phyloP scores from a whole-genome alignment of 2,113 vertebrate genomes.

The Clarias macrocephalus region DNA sequence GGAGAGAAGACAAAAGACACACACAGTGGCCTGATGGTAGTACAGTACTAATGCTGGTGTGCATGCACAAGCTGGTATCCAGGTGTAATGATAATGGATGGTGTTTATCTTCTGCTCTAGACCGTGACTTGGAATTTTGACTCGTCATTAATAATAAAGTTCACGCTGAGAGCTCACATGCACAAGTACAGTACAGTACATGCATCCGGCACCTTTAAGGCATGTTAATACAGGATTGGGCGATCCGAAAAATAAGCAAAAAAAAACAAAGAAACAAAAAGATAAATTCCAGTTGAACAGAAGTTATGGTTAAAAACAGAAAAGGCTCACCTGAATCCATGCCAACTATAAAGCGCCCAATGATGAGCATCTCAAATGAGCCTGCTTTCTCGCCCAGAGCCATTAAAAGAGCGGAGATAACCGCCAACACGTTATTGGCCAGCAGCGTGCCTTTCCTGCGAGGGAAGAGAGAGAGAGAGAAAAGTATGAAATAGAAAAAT shows the following conservation, averaged over 20 bases:
- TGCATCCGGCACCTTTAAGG: neutral
- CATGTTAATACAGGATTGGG: neutral
- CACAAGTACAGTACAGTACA: neutral
- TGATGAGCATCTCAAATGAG: conserved; percentile 89
- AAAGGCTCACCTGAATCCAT: conserved; percentile 84
- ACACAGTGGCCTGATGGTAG: neutral
- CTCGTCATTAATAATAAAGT: neutral
- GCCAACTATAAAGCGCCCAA: conserved; percentile 87
- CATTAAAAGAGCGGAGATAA: conserved; percentile 81
- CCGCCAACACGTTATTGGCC: conserved; percentile 83
- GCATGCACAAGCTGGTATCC: neutral
- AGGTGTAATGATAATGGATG: neutral
- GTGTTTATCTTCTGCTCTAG: neutral
- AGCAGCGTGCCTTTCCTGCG: conserved; percentile 84
- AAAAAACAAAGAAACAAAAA: neutral
- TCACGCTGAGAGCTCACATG: neutral
- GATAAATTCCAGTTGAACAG: neutral
- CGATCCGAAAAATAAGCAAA: no score
- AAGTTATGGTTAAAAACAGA: neutral
- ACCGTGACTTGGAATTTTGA: neutral
- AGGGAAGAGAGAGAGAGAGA: neutral
- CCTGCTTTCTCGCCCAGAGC: conserved; percentile 74
- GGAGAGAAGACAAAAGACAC: neutral
- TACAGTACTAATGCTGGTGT: neutral
- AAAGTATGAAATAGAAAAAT: neutral